A percentile compares a stretch with the other conserved stretches of the same genome.
Evolutionary conservation across 2,888 invertebrate species (phyloP).

Genomic region (Vannuccia rotundouncinata): DNA sequence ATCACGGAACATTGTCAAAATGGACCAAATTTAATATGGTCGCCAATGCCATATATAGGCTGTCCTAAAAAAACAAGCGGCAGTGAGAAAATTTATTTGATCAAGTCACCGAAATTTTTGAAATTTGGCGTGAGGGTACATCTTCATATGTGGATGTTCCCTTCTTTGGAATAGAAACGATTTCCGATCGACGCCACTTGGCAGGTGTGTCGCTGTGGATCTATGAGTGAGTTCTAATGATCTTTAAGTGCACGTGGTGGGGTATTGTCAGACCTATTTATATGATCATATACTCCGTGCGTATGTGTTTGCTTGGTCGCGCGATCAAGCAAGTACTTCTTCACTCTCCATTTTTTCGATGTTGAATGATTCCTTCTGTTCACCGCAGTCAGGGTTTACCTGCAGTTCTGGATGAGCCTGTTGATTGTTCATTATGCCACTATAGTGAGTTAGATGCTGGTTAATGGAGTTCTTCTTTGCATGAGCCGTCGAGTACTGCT

Average conservation of each 20-base stretch:
- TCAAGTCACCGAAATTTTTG: no score
- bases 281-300: background rate
- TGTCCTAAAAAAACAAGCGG: no score
- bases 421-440: background rate
- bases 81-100: no score
- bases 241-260: slow-evolving; percentile 6
- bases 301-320: background rate
- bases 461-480: background rate
- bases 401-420: background rate
- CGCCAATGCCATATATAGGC: no score
- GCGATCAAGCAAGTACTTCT: slow-evolving; percentile 22
- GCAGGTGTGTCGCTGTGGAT: background rate
- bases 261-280: slow-evolving; percentile 1
- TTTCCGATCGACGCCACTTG: background rate
- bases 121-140: no score
- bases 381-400: slow-evolving; percentile 1
- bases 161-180: slow-evolving; percentile 17
- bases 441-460: background rate
- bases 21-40: no score
- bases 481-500: background rate
- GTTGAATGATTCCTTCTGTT: background rate
- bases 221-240: slow-evolving; percentile 11
- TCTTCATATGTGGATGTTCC: slow-evolving; percentile 19
- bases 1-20: no score
- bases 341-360: background rate